These are phyloP conservation scores for Oncorhynchus mykiss DNA, from an alignment of 2,113 vertebrate genomes.

Conservation along the genomic window DNA sequence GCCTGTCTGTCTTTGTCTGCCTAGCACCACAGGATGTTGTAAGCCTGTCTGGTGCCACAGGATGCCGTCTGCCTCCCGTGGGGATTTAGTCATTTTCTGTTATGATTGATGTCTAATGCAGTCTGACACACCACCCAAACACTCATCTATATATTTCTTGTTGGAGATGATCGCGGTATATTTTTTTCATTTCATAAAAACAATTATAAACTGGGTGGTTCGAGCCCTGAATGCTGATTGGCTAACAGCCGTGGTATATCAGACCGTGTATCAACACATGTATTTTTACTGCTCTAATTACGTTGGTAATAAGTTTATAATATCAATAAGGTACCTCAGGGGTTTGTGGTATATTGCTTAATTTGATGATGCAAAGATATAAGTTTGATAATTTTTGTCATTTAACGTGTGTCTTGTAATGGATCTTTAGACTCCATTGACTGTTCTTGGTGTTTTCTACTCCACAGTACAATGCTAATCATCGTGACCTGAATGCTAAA, in stretches of 20 bases:
- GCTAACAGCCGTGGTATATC: too few species aligned
- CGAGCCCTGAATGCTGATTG: too few species aligned
- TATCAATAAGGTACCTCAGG: too few species aligned
- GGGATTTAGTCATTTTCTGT: neutral
- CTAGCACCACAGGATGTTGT: neutral
- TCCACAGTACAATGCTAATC: conserved; percentile 82
- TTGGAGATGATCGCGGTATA: neutral
- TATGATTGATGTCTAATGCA: neutral
- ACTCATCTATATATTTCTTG: conserved; percentile 13
- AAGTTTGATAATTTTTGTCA: neutral
- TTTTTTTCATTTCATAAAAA: neutral
- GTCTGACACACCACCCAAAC: neutral
- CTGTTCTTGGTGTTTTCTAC: neutral
- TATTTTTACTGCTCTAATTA: too few species aligned
- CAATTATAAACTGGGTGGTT: too few species aligned
- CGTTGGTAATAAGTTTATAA: too few species aligned
- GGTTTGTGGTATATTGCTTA: too few species aligned
- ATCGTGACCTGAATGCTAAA: conserved; percentile 89
- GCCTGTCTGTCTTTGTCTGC: too few species aligned
- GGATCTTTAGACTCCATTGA: neutral
- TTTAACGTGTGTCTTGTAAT: neutral
- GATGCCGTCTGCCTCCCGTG: neutral
- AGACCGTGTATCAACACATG: too few species aligned
- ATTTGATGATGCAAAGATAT: neutral
- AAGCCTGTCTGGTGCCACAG: neutral